Evolutionary conservation across 2,888 invertebrate genomes (phyloP).

Genomic region (Macaria notata): DNA sequence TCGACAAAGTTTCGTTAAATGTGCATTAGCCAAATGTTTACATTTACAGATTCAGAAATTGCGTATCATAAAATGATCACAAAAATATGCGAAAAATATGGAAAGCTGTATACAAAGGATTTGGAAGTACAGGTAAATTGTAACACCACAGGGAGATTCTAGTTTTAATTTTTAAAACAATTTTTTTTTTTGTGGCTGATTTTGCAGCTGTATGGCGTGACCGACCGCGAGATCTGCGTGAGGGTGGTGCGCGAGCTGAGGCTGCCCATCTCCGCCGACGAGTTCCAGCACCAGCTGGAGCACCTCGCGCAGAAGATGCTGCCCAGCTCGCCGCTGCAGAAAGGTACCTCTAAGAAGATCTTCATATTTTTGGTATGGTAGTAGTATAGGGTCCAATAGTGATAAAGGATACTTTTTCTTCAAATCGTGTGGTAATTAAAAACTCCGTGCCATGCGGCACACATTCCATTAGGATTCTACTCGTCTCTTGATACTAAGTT

Average conservation of each 20-base stretch:
- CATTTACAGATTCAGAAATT: slow-evolving; percentile 57
- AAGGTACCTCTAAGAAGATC: slow-evolving; percentile 64
- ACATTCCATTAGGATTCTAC: too few species aligned
- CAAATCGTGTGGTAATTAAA: too few species aligned
- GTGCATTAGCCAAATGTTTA: background rate
- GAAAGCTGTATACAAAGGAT: slow-evolving; percentile 48
- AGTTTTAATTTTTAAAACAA: too few species aligned
- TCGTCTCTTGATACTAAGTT: too few species aligned
- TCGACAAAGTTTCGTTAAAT: too few species aligned
- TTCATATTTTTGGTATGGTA: too few species aligned
- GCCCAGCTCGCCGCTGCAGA: slow-evolving; percentile 79
- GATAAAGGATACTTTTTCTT: too few species aligned
- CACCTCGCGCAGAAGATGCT: slow-evolving; percentile 70
- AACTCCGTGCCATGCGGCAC: too few species aligned
- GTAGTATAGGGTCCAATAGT: too few species aligned
- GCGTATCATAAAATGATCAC: slow-evolving; percentile 55
- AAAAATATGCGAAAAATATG: slow-evolving; percentile 52
- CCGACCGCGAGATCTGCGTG: slow-evolving; percentile 65
- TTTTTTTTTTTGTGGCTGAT: background rate
- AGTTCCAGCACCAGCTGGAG: slow-evolving; percentile 79
- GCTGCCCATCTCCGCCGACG: slow-evolving; percentile 83
- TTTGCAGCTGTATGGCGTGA: slow-evolving; percentile 52
- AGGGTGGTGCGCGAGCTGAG: slow-evolving; percentile 79
- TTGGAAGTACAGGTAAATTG: slow-evolving; percentile 44
- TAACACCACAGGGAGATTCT: too few species aligned